Evolutionary conservation across 2,113 vertebrate genomes (phyloP).

Genomic region (Isurus oxyrinchus): DNA sequence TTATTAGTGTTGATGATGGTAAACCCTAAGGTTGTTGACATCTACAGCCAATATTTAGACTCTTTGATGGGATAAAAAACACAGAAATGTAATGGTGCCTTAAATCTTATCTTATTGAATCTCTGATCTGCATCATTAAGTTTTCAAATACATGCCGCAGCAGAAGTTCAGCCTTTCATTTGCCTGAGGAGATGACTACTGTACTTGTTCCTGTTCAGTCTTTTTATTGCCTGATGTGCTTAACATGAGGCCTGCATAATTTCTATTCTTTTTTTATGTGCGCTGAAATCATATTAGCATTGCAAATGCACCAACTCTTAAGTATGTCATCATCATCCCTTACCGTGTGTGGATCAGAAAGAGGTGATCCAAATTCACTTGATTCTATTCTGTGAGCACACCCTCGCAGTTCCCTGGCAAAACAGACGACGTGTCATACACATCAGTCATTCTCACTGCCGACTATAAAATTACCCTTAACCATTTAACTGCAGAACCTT

Average conservation of each 20-base stretch:
- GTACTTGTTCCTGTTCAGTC: constrained; percentile 31
- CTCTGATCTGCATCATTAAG: constrained; percentile 36
- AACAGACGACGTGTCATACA: background rate
- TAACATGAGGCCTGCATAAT: constrained; percentile 19
- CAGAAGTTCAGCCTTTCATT: constrained; percentile 22
- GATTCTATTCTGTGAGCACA: constrained; percentile 21
- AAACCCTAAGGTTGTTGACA: constrained; percentile 36
- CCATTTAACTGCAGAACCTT: constrained; percentile 12
- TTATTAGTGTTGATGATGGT: constrained; percentile 31
- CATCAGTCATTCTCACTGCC: background rate
- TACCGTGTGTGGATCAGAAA: background rate
- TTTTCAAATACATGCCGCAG: constrained; percentile 28
- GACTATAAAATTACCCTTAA: constrained; percentile 6
- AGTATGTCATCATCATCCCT: constrained; percentile 20
- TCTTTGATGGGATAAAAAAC: constrained; percentile 11
- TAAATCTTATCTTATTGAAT: constrained; percentile 31
- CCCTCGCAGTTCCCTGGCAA: background rate
- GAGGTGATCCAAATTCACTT: constrained; percentile 22
- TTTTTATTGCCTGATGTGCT: constrained; percentile 34
- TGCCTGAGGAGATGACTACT: constrained; percentile 31
- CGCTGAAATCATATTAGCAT: constrained; percentile 23
- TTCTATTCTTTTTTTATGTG: constrained; percentile 18
- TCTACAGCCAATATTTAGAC: constrained; percentile 37
- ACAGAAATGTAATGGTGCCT: constrained; percentile 1
- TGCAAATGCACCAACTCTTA: constrained; percentile 20